Evolutionary conservation across 2,113 vertebrate genomes (phyloP).

Genomic region (Smithornis capensis): DNA sequence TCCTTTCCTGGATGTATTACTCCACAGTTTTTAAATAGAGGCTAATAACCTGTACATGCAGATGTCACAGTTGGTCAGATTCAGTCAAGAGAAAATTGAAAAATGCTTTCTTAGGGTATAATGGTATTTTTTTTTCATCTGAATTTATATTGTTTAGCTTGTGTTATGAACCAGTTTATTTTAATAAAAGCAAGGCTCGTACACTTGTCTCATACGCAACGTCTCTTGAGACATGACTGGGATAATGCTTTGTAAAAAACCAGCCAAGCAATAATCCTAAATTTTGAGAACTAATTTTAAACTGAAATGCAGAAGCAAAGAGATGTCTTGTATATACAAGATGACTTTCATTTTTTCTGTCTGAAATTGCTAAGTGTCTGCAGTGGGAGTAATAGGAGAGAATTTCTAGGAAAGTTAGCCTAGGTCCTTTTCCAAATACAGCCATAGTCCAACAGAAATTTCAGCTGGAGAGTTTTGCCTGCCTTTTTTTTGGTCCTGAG

Average conservation of each 20-base stretch:
- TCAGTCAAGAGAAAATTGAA: neutral
- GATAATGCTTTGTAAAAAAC: neutral
- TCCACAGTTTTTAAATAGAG: neutral
- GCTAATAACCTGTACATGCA: neutral
- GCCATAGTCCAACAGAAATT: neutral
- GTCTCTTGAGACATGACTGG: neutral
- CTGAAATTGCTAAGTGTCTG: neutral
- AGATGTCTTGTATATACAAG: neutral
- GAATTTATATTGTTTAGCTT: neutral
- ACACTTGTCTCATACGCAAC: neutral
- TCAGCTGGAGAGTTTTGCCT: neutral
- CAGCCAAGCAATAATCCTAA: neutral
- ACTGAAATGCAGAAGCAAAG: neutral
- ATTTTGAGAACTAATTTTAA: slow-evolving; percentile 32
- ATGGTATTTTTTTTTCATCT: neutral
- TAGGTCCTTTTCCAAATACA: neutral
- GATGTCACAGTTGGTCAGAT: neutral
- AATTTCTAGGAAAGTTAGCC: neutral
- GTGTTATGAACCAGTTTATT: neutral
- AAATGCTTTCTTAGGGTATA: neutral
- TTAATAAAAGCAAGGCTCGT: neutral
- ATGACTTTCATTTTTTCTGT: neutral
- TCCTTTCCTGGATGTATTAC: neutral
- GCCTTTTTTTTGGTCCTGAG: neutral
- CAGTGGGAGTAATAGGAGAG: neutral